Evolutionary conservation across 2,888 invertebrate species (phyloP), one percentile per base, ranked within the genome.

Genomic region (Epinotia brunnichana): DNA sequence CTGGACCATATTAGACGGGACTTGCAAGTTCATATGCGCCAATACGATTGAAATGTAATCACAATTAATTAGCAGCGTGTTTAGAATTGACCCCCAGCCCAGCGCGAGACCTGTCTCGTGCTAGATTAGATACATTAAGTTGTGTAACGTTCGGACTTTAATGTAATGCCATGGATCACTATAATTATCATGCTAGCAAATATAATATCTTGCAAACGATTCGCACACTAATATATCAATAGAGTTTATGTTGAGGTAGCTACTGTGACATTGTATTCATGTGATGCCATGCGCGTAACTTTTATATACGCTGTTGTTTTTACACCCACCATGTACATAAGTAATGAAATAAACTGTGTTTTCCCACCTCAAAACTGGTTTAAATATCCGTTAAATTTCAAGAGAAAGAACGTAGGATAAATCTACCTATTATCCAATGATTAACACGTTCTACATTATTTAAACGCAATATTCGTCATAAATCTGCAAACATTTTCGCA

Each of bases 311-410:
- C 86, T 87, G 80, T 80, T 78, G 63, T 73, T 73, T 69, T 68
- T 83, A 85, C 85, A 87, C 81, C 76, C 85, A 86, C 82, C 83
- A 89, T 92, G 92, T 92, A 91, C 84, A 90, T 91, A 90, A 83
- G 78, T 86, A 85, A 84, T 83, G 69, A 87, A 91, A 88, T 91
- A 91, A 91, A 90, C 85, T 87, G 86, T 90, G 89, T 90, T 92
- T 90, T 87, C 87, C 87, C 91, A 91, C 90, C 87, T 69, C 68
- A 69, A 61, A 10, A 17, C 35, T 56, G 24, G 41, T 71, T 71
- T 71, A 2, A 48, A 51, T 35, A 19, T 35, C 19, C 13, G 21
- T 15, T 17, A 21, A 67, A 67, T n/a, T n/a, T 1, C 5, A 48
- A 48, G 44, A 48, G 2, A 5, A 48, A 48, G 41, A 41, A 41